Base-by-base conservation (phyloP, 1,140 invertebrate species). In the Scaptodrosophila lebanonensis region DNA sequence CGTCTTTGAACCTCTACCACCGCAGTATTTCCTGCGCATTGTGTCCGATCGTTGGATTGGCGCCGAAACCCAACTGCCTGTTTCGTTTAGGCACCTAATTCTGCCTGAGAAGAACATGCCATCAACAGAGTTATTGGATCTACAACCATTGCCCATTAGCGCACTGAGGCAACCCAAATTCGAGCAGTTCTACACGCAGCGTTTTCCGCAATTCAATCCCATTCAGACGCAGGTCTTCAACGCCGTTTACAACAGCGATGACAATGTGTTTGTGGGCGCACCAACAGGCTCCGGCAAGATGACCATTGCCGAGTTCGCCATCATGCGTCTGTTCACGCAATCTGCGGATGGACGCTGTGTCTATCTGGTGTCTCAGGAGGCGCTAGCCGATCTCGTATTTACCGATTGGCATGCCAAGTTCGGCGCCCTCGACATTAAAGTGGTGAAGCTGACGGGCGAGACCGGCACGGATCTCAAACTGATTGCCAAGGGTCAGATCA, bases 151-250 rank as follows among this genome's bases (percentile, higher is more conserved):
- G 30, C 98, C 98, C 0, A 93, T 93, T 22, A 94, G 94, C 0
- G 95, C 94, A 5, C 79, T 96, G 5, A 76, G 96, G 59, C 98
- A 99, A 87, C 87, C 91, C 0, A 90, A 92, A 35, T 99, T 94
- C 86, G 97, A 99, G 86, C 88, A 89, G 3, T 88, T 99, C 3
- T 99, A 99, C 76, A 88, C 88, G 2, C 91, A 96, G 3, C 93
- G 93, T 59, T 97, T 99, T 79, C 92, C 92, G 8, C 95, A 98
- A 86, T 99, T 99, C 87, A 99, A 99, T 89, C 97, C 98, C 0
- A 99, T 99, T 62, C 98, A 99, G 87, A 99, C 98, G 0, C 98
- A 99, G 90, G 98, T 99, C 2, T 99, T 99, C 86, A 99, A 99
- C 87, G 95, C 98, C 0, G 93, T 99, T 0, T 99, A 99, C 87